phyloP scores from a whole-genome alignment of 2,113 vertebrate genomes.

The Tupaia chinensis region DNA sequence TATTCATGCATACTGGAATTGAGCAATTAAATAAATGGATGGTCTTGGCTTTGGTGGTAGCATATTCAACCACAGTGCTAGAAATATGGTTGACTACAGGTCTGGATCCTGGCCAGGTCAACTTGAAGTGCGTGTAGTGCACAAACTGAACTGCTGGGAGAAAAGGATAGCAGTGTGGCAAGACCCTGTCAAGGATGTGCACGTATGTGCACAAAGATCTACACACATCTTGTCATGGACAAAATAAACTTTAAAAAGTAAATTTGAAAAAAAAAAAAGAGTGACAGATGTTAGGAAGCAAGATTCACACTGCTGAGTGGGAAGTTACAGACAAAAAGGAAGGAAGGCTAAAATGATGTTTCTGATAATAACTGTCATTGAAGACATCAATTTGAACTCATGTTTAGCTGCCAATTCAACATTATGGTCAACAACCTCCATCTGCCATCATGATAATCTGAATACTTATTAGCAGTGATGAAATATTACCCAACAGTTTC shows the following conservation, averaged over 20 bases:
- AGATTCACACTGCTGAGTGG: neutral
- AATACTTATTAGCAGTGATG: neutral
- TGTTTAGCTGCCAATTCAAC: neutral
- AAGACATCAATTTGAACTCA: neutral
- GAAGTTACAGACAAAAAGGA: neutral
- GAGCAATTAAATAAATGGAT: neutral
- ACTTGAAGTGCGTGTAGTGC: too few relatives aligned
- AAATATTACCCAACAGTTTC: neutral
- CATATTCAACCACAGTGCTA: too few relatives aligned
- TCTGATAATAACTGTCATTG: neutral
- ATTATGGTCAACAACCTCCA: neutral
- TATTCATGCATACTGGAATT: neutral
- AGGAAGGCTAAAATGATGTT: neutral
- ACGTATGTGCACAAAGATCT: too few relatives aligned
- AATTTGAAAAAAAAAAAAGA: too few relatives aligned
- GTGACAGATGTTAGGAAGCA: neutral
- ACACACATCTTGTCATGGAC: too few relatives aligned
- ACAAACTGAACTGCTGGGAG: too few relatives aligned
- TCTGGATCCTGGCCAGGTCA: too few relatives aligned
- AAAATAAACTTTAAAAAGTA: too few relatives aligned
- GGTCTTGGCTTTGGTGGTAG: too few relatives aligned
- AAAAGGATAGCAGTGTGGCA: too few relatives aligned
- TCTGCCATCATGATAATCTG: neutral
- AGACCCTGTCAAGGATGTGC: too few relatives aligned
- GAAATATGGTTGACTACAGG: too few relatives aligned